Conservation (phyloP, 2,113 vertebrate genomes). For the Dissostichus mawsoni region DNA sequence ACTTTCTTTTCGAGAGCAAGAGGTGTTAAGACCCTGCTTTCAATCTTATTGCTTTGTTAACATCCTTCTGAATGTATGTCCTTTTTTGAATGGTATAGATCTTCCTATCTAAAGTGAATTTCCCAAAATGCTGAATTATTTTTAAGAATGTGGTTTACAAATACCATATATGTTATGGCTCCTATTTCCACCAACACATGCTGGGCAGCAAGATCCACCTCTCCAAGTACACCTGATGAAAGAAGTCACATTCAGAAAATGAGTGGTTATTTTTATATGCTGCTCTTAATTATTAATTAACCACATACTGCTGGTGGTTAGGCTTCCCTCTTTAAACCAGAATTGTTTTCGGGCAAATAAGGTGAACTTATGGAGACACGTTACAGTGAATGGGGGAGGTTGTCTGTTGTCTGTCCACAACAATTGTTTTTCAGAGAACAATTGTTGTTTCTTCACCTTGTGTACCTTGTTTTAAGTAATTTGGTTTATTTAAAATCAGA, state of each 20-base stretch:
- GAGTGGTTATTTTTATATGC: not conserved
- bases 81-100: not conserved
- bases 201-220: conserved; percentile 90
- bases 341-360: too few species aligned
- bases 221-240: conserved; percentile 86
- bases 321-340: not conserved
- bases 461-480: not conserved
- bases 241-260: not conserved
- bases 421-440: not conserved
- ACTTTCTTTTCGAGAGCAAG: not conserved
- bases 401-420: too few species aligned
- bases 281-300: not conserved
- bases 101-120: not conserved
- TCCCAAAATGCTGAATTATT: not conserved
- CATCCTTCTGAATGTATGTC: not conserved
- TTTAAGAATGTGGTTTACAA: not conserved
- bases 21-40: not conserved
- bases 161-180: conserved; percentile 76
- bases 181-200: conserved; percentile 88
- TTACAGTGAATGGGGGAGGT: not conserved
- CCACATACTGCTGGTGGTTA: not conserved
- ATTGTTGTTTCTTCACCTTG: not conserved
- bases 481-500: not conserved
- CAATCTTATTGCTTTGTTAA: not conserved
- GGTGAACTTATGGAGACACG: too few species aligned